Evolutionary conservation across 1,140 invertebrate species (phyloP).

Genomic region (silkworm (Bombyx mori)): ASM3026992v2 NC_085111.1:9330001-9330500

Average conservation of each 20-base stretch:
- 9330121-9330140: conserved; percentile 37
- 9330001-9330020: too few species aligned
- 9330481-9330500: too few species aligned
- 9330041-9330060: neutral
- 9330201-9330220: conserved; percentile 68
- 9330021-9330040: neutral
- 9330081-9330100: neutral
- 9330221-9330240: conserved; percentile 64
- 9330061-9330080: neutral
- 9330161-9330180: conserved; percentile 59
- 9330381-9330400: conserved; percentile 20
- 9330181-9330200: conserved; percentile 67
- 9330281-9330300: conserved; percentile 65
- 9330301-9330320: conserved; percentile 59
- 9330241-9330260: conserved; percentile 71
- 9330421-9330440: too few species aligned
- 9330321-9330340: conserved; percentile 57
- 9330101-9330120: conserved; percentile 1
- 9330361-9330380: conserved; percentile 30
- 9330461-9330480: too few species aligned
- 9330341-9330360: conserved; percentile 34
- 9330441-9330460: too few species aligned
- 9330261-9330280: conserved; percentile 63
- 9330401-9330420: conserved; percentile 10
- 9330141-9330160: conserved; percentile 56